Evolutionary conservation across 2,888 invertebrate genomes (phyloP), one percentile per base, ranked within the genome.

Genomic region (Teinopalpus imperialis): DNA sequence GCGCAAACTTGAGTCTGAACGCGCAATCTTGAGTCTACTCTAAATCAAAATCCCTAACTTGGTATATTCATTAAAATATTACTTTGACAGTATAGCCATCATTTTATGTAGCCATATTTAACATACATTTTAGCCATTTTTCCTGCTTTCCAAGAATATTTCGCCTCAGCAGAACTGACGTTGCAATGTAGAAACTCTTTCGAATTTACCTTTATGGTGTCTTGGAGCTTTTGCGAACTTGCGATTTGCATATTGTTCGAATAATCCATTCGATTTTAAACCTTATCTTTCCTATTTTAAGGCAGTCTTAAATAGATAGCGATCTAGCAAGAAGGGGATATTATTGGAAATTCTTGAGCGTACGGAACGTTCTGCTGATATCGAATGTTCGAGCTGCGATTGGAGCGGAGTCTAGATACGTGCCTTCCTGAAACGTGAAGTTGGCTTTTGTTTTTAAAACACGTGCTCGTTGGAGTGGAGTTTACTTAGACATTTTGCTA

Each of bases 341-440:
- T 80, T 86, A 87, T 85, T 86, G 81, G 81, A 85, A 86, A 87
- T 87, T 83, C 82, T 77, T 74, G 71, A 76, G 75, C 78, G 80
- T 81, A 69, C 59, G 61, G 58, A 78, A 69, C 72, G 73, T 70
- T 71, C 64, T 61, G 64, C 59, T 73, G 79, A 75, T 77, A 78
- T 79, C 70, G 74, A 74, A 77, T 72, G 74, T 68, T 69, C 57
- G 53, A 59, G 67, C 75, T 69, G 71, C 75, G 85, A 86, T 86
- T 85, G 79, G 67, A 63, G 70, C 63, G 58, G 66, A 65, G 62
- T 70, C 64, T 57, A 62, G 66, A 54, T 51, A 69, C 61, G 69
- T 67, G 67, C 68, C 61, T 69, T 71, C 61, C 54, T 46, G 52
- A 57, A 58, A 58, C 63, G 63, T 69, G 67, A 66, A 60, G 35